A percentile compares a stretch with the other conserved stretches of the same genome.
These are phyloP conservation scores for Magallana ariakensis DNA, from an alignment of 1,140 invertebrate species.

Conservation along the genomic window DNA sequence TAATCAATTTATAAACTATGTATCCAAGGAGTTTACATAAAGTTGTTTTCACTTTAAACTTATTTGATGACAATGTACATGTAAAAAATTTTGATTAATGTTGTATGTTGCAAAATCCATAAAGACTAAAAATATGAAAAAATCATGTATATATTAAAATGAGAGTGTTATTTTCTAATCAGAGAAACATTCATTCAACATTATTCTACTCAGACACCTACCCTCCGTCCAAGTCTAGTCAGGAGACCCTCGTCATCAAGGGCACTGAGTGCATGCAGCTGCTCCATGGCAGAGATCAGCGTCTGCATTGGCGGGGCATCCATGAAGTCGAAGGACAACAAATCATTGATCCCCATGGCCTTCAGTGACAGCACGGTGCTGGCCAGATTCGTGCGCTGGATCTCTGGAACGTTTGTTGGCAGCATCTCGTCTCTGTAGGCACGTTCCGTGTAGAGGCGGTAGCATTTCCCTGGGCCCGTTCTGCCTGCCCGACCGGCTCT, in stretches of 20 bases:
- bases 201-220: slow-evolving; percentile 77
- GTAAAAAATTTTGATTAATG: too few relatives aligned
- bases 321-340: slow-evolving; percentile 99
- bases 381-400: slow-evolving; percentile 98
- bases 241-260: slow-evolving; percentile 97
- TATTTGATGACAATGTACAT: too few relatives aligned
- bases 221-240: slow-evolving; percentile 93
- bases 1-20: too few relatives aligned
- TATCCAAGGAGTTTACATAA: too few relatives aligned
- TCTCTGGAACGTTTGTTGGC: slow-evolving; percentile 99
- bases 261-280: slow-evolving; percentile 97
- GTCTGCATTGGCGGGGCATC: slow-evolving; percentile 96
- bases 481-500: slow-evolving; percentile 96
- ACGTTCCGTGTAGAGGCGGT: slow-evolving; percentile 98
- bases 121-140: too few relatives aligned
- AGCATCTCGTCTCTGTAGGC: slow-evolving; percentile 99
- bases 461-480: slow-evolving; percentile 98
- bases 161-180: too few relatives aligned
- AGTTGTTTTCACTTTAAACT: too few relatives aligned
- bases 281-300: slow-evolving; percentile 97
- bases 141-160: too few relatives aligned
- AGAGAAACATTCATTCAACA: too few relatives aligned
- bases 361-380: slow-evolving; percentile 97
- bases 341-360: slow-evolving; percentile 99
- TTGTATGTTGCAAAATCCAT: too few relatives aligned